Evolutionary conservation across 2,888 invertebrate species (phyloP).

Genomic region (Machimus rusticus): DNA sequence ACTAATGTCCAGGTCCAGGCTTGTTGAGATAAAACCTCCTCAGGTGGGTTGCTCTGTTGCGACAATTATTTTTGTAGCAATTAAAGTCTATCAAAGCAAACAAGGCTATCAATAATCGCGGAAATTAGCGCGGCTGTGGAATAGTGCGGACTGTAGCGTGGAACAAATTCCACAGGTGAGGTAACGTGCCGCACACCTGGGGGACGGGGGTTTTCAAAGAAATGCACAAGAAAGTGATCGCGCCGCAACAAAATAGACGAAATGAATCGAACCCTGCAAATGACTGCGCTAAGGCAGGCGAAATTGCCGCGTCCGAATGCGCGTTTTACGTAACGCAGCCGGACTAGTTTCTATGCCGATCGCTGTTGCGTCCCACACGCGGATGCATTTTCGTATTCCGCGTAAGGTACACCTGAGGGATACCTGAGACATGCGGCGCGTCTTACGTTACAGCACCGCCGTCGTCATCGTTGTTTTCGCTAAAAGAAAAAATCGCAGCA

Average conservation of each 20-base stretch:
- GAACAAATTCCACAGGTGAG: neutral
- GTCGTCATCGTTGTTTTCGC: neutral
- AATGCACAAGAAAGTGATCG: neutral
- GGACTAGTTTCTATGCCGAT: neutral
- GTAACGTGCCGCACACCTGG: neutral
- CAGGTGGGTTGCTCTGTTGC: neutral
- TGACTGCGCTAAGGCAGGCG: neutral
- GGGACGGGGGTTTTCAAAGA: neutral
- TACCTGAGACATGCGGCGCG: neutral
- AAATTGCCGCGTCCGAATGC: slow-evolving; percentile 18
- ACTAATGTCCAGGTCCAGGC: neutral
- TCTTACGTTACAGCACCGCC: neutral
- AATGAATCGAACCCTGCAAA: neutral
- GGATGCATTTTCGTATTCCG: slow-evolving; percentile 27
- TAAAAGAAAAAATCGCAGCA: neutral
- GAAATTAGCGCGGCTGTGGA: neutral
- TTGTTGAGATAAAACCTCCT: neutral
- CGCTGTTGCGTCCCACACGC: neutral
- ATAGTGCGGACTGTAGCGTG: neutral
- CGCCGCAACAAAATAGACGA: neutral
- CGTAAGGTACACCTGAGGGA: slow-evolving; percentile 1
- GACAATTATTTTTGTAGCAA: neutral
- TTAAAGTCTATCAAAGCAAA: neutral
- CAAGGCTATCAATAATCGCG: neutral
- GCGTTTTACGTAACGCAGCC: slow-evolving; percentile 9